Conservation (phyloP, 1,140 invertebrate genomes). For the Papilio polytes region DNA sequence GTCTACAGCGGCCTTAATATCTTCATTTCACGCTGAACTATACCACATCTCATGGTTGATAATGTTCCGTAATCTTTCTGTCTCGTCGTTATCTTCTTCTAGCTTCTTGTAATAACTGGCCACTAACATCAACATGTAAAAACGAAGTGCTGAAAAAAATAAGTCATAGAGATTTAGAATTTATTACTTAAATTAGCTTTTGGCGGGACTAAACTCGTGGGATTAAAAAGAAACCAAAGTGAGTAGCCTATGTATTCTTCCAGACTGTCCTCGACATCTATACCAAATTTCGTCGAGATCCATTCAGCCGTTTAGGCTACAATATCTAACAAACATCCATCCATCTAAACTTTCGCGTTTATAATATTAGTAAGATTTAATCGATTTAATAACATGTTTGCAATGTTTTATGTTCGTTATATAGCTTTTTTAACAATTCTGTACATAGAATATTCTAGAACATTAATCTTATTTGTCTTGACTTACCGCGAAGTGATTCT, state of each 20-base stretch:
- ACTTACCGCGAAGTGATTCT: background rate
- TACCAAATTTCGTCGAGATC: too few species aligned
- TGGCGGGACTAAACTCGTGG: too few species aligned
- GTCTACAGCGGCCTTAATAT: background rate
- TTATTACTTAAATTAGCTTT: background rate
- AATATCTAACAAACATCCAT: too few species aligned
- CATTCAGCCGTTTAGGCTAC: too few species aligned
- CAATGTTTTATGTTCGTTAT: too few species aligned
- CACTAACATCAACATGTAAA: constrained; percentile 74
- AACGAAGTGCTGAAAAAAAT: constrained; percentile 63
- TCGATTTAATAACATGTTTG: background rate
- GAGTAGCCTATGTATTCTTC: too few species aligned
- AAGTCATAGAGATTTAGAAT: background rate
- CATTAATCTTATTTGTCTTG: too few species aligned
- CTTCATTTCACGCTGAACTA: constrained; percentile 44
- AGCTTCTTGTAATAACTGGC: constrained; percentile 65
- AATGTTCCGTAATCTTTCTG: constrained; percentile 52
- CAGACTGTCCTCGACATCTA: too few species aligned
- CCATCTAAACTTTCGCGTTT: too few species aligned
- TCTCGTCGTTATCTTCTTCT: constrained; percentile 57
- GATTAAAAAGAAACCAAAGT: too few species aligned
- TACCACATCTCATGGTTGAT: constrained; percentile 62
- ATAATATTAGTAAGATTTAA: too few species aligned
- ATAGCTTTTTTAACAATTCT: too few species aligned
- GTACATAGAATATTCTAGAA: background rate